Conservation (phyloP, 1,140 invertebrate genomes). For the Glomeris maerens region DNA sequence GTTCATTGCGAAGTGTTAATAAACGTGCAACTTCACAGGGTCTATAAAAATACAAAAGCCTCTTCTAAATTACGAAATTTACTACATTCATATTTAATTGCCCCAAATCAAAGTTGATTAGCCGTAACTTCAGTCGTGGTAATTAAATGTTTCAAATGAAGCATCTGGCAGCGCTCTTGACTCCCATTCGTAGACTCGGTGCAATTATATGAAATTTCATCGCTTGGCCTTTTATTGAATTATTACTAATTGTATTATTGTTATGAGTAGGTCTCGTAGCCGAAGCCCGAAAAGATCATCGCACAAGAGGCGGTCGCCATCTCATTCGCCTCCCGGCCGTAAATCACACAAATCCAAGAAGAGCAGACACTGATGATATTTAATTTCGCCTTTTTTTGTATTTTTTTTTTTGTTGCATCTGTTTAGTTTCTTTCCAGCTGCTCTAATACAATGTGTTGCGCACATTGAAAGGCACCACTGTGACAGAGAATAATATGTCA, state of each 20-base stretch:
- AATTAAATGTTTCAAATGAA: neutral
- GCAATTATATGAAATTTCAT: neutral
- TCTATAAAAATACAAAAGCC: no score
- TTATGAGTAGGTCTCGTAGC: conserved; percentile 16
- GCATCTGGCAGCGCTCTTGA: neutral
- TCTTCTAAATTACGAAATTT: no score
- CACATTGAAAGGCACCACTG: no score
- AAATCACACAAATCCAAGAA: conserved; percentile 18
- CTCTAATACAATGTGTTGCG: no score
- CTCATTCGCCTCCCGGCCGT: conserved; percentile 19
- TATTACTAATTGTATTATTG: conserved; percentile 2
- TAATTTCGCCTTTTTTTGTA: no score
- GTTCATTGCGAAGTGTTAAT: no score
- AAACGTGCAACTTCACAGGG: no score
- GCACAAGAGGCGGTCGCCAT: conserved; percentile 19
- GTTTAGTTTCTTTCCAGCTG: no score
- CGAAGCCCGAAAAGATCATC: conserved; percentile 21
- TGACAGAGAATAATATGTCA: no score
- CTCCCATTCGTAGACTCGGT: neutral
- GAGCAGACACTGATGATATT: conserved; percentile 17
- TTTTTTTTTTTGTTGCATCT: no score
- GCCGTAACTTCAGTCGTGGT: neutral
- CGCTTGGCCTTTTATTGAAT: neutral
- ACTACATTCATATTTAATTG: neutral
- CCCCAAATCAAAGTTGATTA: neutral